Percentiles rank a stretch among this genome's conserved stretches.
These are phyloP conservation scores for Lissocephala sabroskyi DNA, from an alignment of 2,888 invertebrate genomes.

Conservation along the genomic window DNA sequence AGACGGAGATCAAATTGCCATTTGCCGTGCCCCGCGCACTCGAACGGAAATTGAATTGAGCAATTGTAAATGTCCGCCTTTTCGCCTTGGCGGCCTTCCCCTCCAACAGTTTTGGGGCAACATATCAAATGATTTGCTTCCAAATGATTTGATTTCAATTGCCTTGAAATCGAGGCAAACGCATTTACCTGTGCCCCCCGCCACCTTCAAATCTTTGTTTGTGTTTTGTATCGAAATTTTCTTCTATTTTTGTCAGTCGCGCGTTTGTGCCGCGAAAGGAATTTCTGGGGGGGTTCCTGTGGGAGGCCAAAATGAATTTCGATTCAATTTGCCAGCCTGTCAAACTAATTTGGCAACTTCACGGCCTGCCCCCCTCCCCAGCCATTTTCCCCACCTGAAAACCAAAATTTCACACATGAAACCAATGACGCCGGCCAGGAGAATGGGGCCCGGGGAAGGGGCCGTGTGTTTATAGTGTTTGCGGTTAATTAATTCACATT, in stretches of 20 bases:
- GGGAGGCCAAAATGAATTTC: conserved; percentile 61
- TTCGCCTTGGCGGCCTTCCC: not conserved
- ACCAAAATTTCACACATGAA: too few relatives aligned
- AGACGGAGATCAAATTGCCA: conserved; percentile 50
- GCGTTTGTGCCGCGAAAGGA: too few relatives aligned
- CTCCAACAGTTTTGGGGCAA: conserved; percentile 49
- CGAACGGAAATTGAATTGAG: conserved; percentile 69
- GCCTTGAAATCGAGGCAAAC: conserved; percentile 53
- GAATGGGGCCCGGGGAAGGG: conserved; percentile 9
- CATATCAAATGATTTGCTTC: conserved; percentile 69
- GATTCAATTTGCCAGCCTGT: conserved; percentile 52
- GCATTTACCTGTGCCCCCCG: conserved; percentile 8
- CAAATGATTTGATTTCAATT: conserved; percentile 70
- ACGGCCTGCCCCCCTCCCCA: too few relatives aligned
- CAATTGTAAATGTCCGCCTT: conserved; percentile 50
- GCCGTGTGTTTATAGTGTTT: conserved; percentile 68
- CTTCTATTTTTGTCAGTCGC: not conserved
- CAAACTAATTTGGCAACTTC: conserved; percentile 50
- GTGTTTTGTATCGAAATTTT: conserved; percentile 2
- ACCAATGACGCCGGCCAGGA: too few relatives aligned
- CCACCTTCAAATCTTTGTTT: not conserved
- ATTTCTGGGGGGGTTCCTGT: too few relatives aligned
- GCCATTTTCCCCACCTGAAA: too few relatives aligned
- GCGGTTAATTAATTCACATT: conserved; percentile 72
- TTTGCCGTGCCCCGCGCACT: conserved; percentile 47